These are phyloP conservation scores for Bambusicola thoracicus DNA, from an alignment of 2,113 vertebrate genomes.

Conservation along the genomic window DNA sequence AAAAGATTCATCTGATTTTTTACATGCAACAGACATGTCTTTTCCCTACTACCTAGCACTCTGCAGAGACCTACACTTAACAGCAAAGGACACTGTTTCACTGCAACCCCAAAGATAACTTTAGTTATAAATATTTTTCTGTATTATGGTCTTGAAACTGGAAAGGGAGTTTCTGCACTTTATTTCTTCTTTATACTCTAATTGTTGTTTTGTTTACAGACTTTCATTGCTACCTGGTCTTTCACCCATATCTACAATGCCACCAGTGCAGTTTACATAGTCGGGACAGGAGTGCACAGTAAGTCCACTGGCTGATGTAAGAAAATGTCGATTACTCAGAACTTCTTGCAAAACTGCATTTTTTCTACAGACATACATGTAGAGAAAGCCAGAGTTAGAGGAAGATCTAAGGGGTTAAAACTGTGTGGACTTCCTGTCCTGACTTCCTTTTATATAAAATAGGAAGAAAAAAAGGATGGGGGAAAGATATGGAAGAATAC, in stretches of 20 bases:
- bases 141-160: neutral
- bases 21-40: neutral
- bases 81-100: neutral
- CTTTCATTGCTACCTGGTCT: neutral
- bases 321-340: neutral
- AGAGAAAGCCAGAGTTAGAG: neutral
- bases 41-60: neutral
- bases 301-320: neutral
- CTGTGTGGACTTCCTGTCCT: neutral
- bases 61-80: neutral
- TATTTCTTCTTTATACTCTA: neutral
- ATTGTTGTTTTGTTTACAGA: neutral
- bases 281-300: neutral
- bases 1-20: neutral
- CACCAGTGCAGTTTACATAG: neutral
- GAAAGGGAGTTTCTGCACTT: neutral
- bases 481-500: neutral
- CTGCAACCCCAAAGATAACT: neutral
- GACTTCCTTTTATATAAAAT: neutral
- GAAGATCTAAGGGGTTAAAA: neutral
- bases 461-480: neutral
- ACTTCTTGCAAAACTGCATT: neutral
- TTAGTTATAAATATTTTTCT: neutral
- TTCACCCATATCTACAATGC: neutral
- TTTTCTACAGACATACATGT: neutral